Evolutionary conservation across 2,113 vertebrate species (phyloP).

Genomic region (Tragelaphus strepsiceros): DNA sequence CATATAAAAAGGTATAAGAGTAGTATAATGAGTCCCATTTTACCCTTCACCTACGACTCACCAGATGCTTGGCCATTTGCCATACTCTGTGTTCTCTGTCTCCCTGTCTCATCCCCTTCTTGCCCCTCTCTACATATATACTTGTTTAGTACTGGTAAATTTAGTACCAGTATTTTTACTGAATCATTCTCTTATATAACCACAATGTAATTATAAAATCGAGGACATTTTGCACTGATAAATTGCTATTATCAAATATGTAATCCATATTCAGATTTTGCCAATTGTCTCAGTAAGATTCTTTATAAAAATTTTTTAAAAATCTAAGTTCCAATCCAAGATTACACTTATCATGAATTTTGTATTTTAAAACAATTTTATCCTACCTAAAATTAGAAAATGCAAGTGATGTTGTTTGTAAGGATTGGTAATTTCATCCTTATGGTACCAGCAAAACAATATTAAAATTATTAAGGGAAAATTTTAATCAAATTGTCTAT

Average conservation of each 20-base stretch:
- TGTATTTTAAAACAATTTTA: background rate
- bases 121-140: background rate
- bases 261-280: background rate
- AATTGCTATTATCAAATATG: background rate
- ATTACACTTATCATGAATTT: background rate
- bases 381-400: background rate
- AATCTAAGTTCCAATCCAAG: background rate
- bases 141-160: background rate
- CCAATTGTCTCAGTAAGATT: background rate
- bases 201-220: background rate
- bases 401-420: background rate
- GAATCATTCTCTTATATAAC: background rate
- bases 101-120: background rate
- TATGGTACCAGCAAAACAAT: background rate
- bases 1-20: background rate
- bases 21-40: background rate
- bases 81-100: background rate
- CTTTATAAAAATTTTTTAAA: background rate
- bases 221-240: background rate
- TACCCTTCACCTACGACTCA: background rate
- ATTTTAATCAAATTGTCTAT: background rate
- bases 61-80: background rate
- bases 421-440: background rate
- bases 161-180: background rate
- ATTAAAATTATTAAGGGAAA: background rate